Conservation (phyloP, 2,797 vertebrate species). For the Paratrypauchen microcephalus region DNA sequence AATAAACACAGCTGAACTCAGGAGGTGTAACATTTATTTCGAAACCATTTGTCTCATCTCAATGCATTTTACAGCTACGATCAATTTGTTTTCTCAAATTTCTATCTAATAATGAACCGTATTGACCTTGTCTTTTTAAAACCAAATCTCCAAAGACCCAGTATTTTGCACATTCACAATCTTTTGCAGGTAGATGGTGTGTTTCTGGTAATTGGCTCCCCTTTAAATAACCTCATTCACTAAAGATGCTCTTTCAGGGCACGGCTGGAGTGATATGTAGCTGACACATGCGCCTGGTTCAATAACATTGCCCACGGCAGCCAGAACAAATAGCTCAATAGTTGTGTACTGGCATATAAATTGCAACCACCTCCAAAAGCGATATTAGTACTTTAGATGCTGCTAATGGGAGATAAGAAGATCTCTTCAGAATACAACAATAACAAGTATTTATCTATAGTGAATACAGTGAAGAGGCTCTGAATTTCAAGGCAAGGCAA, state of each 20-base stretch:
- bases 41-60: slow-evolving; percentile 9
- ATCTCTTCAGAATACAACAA: slow-evolving; percentile 15
- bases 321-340: slow-evolving; percentile 53
- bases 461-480: slow-evolving; percentile 12
- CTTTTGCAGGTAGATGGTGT: slow-evolving; percentile 43
- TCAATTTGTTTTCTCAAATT: slow-evolving; percentile 18
- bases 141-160: slow-evolving; percentile 20
- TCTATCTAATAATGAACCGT: slow-evolving; percentile 24
- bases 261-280: slow-evolving; percentile 59
- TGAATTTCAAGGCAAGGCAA: neutral
- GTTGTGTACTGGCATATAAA: slow-evolving; percentile 39
- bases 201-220: slow-evolving; percentile 48
- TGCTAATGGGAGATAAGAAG: slow-evolving; percentile 39
- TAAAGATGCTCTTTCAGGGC: slow-evolving; percentile 64
- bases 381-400: slow-evolving; percentile 36
- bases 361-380: slow-evolving; percentile 52
- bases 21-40: slow-evolving; percentile 21
- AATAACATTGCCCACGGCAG: slow-evolving; percentile 42
- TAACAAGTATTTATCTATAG: slow-evolving; percentile 18
- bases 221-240: slow-evolving; percentile 50
- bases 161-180: slow-evolving; percentile 29
- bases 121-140: slow-evolving; percentile 34
- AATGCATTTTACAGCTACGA: slow-evolving; percentile 15
- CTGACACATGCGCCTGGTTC: slow-evolving; percentile 49
- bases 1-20: neutral